These are phyloP conservation scores for Brachylomia viminalis DNA, from an alignment of 2,888 invertebrate species.

Conservation along the genomic window DNA sequence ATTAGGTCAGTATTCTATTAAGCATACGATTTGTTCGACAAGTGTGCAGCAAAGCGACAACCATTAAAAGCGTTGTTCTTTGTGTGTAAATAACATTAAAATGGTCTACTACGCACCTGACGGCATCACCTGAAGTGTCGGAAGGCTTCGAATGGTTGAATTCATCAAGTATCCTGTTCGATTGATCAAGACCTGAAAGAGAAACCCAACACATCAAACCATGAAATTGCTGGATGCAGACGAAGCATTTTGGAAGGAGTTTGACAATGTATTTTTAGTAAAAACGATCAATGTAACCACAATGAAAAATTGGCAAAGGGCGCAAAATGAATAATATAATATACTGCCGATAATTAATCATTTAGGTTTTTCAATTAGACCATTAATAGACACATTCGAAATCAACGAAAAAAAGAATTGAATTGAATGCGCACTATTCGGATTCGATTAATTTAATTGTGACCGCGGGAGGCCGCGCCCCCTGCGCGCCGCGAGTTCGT, in stretches of 20 bases:
- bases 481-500: too few relatives aligned
- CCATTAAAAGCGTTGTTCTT: neutral
- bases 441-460: too few relatives aligned
- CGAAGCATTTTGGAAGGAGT: neutral
- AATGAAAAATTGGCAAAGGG: too few relatives aligned
- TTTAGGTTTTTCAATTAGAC: too few relatives aligned
- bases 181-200: constrained; percentile 40
- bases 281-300: too few relatives aligned
- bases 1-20: too few relatives aligned
- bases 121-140: constrained; percentile 39
- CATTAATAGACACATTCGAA: too few relatives aligned
- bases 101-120: constrained; percentile 43
- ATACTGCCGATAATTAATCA: too few relatives aligned
- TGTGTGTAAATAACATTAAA: neutral
- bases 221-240: neutral
- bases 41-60: neutral
- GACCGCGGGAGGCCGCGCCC: too few relatives aligned
- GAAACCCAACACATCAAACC: neutral
- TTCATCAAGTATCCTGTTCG: constrained; percentile 44
- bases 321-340: too few relatives aligned
- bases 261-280: neutral
- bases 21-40: neutral
- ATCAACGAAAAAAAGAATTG: too few relatives aligned
- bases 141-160: constrained; percentile 47
- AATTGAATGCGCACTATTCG: too few relatives aligned